phyloP scores from a whole-genome alignment of 2,888 invertebrate species.

The Epirrita christyi region DNA sequence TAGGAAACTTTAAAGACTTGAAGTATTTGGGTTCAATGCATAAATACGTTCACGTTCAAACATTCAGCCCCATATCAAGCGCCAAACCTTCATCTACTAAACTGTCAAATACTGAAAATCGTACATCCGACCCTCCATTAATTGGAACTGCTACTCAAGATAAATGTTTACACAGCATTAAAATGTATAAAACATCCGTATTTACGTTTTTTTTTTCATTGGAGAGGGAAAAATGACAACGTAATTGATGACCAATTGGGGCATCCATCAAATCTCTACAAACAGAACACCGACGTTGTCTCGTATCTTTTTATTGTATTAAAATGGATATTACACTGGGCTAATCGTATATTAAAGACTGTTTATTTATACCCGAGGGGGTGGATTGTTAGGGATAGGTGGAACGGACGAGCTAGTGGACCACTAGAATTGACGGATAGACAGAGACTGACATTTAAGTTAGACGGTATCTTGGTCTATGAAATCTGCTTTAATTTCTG shows the following conservation, averaged over 20 bases:
- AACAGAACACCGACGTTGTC: conserved; percentile 10
- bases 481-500: too few relatives aligned
- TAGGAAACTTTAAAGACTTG: conserved; percentile 30
- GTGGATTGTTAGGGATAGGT: too few relatives aligned
- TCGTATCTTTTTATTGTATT: conserved; percentile 7
- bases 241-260: conserved; percentile 20
- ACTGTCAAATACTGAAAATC: conserved; percentile 39
- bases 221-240: conserved; percentile 13
- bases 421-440: too few relatives aligned
- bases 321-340: conserved; percentile 1
- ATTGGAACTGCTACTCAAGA: conserved; percentile 34
- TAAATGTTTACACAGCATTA: conserved; percentile 18
- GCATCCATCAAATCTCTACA: conserved; percentile 21
- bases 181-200: background rate
- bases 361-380: too few relatives aligned
- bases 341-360: too few relatives aligned
- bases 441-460: too few relatives aligned
- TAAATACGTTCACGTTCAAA: conserved; percentile 32
- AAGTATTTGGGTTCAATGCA: conserved; percentile 30
- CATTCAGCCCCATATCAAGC: conserved; percentile 38
- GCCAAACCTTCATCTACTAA: conserved; percentile 38
- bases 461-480: too few relatives aligned
- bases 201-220: background rate
- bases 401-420: too few relatives aligned
- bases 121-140: conserved; percentile 36